phyloP scores from a whole-genome alignment of 2,888 invertebrate species.

The Phyllotreta cruciferae region DNA sequence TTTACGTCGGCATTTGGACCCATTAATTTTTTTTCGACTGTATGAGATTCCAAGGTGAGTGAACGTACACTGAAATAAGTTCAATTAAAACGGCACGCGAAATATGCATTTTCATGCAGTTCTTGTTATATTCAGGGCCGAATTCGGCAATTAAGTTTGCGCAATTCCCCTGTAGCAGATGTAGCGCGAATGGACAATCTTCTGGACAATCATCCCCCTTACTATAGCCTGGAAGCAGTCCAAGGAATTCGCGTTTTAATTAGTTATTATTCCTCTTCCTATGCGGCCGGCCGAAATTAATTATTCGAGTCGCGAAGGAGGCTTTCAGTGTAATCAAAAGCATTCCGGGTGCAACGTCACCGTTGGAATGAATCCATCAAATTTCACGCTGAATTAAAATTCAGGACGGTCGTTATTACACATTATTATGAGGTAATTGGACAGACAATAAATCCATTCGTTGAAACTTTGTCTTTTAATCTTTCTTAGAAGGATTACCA shows the following conservation, averaged over 20 bases:
- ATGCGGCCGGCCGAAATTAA: not conserved
- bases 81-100: slow-evolving; percentile 20
- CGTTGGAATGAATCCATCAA: slow-evolving; percentile 7
- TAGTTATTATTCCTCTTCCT: too few species aligned
- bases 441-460: slow-evolving; percentile 4
- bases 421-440: slow-evolving; percentile 23
- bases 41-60: slow-evolving; percentile 10
- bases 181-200: slow-evolving; percentile 2
- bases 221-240: too few species aligned
- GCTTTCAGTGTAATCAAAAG: slow-evolving; percentile 10
- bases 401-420: slow-evolving; percentile 8
- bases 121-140: slow-evolving; percentile 28
- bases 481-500: slow-evolving; percentile 3
- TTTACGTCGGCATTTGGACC: slow-evolving; percentile 2
- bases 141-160: slow-evolving; percentile 30
- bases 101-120: slow-evolving; percentile 35
- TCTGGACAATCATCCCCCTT: too few species aligned
- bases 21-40: slow-evolving; percentile 6
- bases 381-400: slow-evolving; percentile 23
- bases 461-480: slow-evolving; percentile 2
- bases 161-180: slow-evolving; percentile 20
- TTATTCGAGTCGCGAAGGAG: not conserved
- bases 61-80: slow-evolving; percentile 10
- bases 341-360: slow-evolving; percentile 4
- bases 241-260: too few species aligned